Evolutionary conservation across 2,113 vertebrate genomes (phyloP), one percentile per base, ranked within the genome.

Genomic region (Piprites chloris): DNA sequence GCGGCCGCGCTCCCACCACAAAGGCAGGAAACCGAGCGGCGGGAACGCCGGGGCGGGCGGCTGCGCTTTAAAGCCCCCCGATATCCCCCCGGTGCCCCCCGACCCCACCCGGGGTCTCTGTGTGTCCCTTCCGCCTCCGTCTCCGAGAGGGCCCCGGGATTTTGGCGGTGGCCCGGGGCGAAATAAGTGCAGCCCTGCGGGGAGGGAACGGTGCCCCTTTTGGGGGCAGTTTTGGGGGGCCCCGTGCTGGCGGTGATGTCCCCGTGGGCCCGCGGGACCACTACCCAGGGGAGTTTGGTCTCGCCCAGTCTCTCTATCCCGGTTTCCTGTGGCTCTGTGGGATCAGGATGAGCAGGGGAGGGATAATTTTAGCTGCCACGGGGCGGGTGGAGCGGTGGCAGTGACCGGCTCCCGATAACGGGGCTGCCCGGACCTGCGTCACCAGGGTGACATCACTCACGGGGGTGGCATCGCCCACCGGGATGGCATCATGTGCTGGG

Each of bases 11-110:
- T 89, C 65, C 85, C 77, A 35, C 87, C 90, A 96, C 95, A 96
- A 96, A 96, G 95, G 90, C 93, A 96, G 95, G 95, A 96, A 96
- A 47, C 95, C 46, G 37, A 90, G 95, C 90, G 65, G 90, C 90
- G 90, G 92, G 87, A 87, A 90, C 6, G 86, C 37, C 41, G 65
- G 76, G 16, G 21, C 67, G 27, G 63, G 86, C 73, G 68, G 67
- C 78, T 9, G 52, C 15, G 41, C 92, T 84, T 92, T 89, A 83
- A 79, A 93, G 85, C 68, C 81, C 66, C 52, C 49, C 68, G 9
- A 63, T 55, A 39, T 37, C 84, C 73, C n/a, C 8, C 44, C 50
- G 14, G 78, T 41, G 62, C 65, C 90, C 87, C 81, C 14, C 27
- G 19, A 32, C 53, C 62, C 68, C 32, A 9, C 19, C 49, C 49